Percentiles rank a stretch among this genome's conserved stretches.
Evolutionary conservation across 2,888 invertebrate genomes (phyloP).

Genomic region (Flexamia atlantica): DNA sequence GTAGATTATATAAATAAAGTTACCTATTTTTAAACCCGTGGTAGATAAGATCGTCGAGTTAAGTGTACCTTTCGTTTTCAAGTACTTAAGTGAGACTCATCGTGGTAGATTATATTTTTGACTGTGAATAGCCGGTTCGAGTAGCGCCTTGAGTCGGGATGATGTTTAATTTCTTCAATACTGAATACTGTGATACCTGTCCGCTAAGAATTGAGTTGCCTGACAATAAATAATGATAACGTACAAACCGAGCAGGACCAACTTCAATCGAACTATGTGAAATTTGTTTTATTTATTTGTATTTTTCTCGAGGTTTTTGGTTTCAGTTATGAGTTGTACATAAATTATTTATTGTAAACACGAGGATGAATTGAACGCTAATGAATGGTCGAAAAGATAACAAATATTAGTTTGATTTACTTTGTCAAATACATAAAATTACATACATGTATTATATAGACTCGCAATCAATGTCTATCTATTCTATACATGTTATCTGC

Average conservation of each 20-base stretch:
- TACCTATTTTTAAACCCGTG: slow-evolving; percentile 55
- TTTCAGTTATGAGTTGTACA: neutral
- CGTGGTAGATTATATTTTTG: slow-evolving; percentile 13
- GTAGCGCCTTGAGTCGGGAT: slow-evolving; percentile 9
- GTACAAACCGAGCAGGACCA: slow-evolving; percentile 51
- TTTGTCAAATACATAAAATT: too few species aligned
- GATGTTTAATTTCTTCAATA: slow-evolving; percentile 56
- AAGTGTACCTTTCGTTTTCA: slow-evolving; percentile 43
- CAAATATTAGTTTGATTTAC: neutral
- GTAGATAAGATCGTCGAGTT: slow-evolving; percentile 35
- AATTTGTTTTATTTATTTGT: neutral
- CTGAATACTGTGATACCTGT: slow-evolving; percentile 47
- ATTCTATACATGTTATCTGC: neutral
- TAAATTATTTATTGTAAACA: neutral
- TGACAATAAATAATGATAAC: slow-evolving; percentile 52
- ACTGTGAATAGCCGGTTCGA: slow-evolving; percentile 21
- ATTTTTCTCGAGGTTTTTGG: neutral
- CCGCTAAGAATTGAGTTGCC: neutral
- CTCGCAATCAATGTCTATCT: slow-evolving; percentile 19
- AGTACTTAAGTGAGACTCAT: slow-evolving; percentile 42
- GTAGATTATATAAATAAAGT: slow-evolving; percentile 44
- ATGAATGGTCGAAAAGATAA: neutral
- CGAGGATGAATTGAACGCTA: neutral
- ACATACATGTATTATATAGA: neutral
- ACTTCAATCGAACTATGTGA: neutral